Percentiles rank a stretch among this genome's conserved stretches.
Evolutionary conservation across 2,113 vertebrate genomes (phyloP).

Genomic region (Oreochromis tanganicae): DNA sequence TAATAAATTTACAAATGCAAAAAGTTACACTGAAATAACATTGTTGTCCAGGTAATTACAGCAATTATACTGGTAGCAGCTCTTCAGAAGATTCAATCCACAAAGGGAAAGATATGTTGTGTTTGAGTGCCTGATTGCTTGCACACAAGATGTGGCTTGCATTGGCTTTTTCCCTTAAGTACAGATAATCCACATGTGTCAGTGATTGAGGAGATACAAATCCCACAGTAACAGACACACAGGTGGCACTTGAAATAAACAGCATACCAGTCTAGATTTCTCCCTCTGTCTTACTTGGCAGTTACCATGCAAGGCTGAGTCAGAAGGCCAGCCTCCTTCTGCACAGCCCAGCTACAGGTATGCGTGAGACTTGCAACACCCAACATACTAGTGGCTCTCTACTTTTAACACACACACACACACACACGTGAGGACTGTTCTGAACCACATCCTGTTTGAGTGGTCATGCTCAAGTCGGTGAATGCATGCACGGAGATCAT

Average conservation of each 20-base stretch:
- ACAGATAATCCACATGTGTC: constrained; percentile 77
- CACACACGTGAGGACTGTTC: not conserved
- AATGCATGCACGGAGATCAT: not conserved
- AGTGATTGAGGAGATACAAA: constrained; percentile 80
- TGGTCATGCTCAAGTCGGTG: not conserved
- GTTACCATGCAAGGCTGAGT: constrained; percentile 18
- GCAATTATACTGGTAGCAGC: constrained; percentile 45
- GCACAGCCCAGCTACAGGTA: constrained; percentile 14
- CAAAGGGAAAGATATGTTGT: constrained; percentile 51
- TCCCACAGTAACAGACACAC: constrained; percentile 73
- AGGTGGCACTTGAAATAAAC: constrained; percentile 69
- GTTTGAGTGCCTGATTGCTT: constrained; percentile 57
- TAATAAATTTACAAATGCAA: constrained; percentile 11
- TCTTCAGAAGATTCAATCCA: constrained; percentile 21
- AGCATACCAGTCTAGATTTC: constrained; percentile 56
- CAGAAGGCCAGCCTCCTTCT: constrained; percentile 15
- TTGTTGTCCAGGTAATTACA: constrained; percentile 17
- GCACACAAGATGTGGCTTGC: constrained; percentile 71
- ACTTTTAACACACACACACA: not conserved
- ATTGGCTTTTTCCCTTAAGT: constrained; percentile 66
- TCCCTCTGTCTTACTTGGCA: constrained; percentile 26
- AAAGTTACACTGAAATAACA: not conserved
- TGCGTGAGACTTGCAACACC: constrained; percentile 7
- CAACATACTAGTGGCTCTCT: not conserved
- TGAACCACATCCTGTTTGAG: constrained; percentile 35